phyloP scores from a whole-genome alignment of 2,888 invertebrate genomes.

The Eristalinus aeneus region DNA sequence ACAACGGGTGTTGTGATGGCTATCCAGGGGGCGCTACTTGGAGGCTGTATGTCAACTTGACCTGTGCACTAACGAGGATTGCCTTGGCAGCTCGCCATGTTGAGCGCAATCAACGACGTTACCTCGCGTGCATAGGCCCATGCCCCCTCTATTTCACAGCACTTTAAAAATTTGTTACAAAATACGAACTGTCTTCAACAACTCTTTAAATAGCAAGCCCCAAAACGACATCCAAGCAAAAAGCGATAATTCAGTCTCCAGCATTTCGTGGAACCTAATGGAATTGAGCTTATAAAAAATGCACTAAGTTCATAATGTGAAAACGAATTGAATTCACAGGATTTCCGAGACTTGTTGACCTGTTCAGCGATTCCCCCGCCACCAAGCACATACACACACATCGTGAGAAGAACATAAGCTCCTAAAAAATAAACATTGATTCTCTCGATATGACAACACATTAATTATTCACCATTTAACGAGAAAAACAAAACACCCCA shows the following conservation, averaged over 20 bases:
- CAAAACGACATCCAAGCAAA: too few relatives aligned
- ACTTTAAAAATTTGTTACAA: not conserved
- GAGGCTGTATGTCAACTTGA: too few relatives aligned
- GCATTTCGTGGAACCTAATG: not conserved
- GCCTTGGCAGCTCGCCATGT: too few relatives aligned
- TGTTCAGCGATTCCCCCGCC: not conserved
- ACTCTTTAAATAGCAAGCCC: not conserved
- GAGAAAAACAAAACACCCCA: slow-evolving; percentile 1
- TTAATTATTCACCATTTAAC: slow-evolving; percentile 24
- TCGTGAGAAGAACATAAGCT: not conserved
- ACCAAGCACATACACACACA: not conserved
- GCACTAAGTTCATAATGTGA: not conserved
- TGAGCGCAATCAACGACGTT: too few relatives aligned
- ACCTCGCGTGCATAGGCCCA: too few relatives aligned
- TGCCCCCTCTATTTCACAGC: too few relatives aligned
- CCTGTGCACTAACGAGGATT: too few relatives aligned
- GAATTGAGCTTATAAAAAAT: not conserved
- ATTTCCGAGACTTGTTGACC: not conserved
- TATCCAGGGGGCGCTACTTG: too few relatives aligned
- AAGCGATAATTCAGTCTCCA: not conserved
- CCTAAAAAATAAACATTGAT: not conserved
- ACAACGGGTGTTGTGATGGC: too few relatives aligned
- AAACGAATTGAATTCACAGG: not conserved
- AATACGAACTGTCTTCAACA: not conserved
- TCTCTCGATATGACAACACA: slow-evolving; percentile 20